phyloP scores from a whole-genome alignment of 2,113 vertebrate species.

The Oxygymnocypris stewartii region DNA sequence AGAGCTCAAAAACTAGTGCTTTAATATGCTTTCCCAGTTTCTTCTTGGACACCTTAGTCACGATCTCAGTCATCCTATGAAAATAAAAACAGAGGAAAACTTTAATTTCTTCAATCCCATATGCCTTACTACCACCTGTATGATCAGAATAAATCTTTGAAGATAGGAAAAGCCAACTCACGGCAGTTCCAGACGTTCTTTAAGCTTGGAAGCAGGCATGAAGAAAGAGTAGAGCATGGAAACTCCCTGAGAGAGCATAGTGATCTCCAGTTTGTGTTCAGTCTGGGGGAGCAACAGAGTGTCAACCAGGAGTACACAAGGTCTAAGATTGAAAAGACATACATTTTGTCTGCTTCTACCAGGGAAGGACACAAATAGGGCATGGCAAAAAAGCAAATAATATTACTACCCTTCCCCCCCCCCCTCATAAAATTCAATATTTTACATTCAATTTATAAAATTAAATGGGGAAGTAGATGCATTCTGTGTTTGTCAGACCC shows the following conservation, averaged over 20 bases:
- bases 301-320: background rate
- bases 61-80: conserved; percentile 89
- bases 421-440: no score
- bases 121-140: background rate
- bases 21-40: conserved; percentile 90
- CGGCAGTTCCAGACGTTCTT: conserved; percentile 90
- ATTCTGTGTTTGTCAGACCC: no score
- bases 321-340: background rate
- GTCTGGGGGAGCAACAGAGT: conserved; percentile 67
- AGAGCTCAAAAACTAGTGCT: conserved; percentile 89
- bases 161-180: conserved; percentile 67
- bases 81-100: background rate
- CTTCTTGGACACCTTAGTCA: conserved; percentile 91
- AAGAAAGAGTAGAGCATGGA: conserved; percentile 98
- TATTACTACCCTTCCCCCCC: no score
- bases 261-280: conserved; percentile 92
- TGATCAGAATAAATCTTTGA: background rate
- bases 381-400: background rate
- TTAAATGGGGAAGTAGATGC: no score
- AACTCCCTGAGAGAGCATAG: conserved; percentile 93
- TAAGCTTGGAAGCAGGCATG: conserved; percentile 91
- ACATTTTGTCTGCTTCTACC: background rate
- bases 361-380: background rate
- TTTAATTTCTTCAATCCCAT: background rate
- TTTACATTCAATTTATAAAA: no score